Evolutionary conservation across 2,888 invertebrate species (phyloP), one percentile per base, ranked within the genome.

Genomic region (Agrilus mali): DNA sequence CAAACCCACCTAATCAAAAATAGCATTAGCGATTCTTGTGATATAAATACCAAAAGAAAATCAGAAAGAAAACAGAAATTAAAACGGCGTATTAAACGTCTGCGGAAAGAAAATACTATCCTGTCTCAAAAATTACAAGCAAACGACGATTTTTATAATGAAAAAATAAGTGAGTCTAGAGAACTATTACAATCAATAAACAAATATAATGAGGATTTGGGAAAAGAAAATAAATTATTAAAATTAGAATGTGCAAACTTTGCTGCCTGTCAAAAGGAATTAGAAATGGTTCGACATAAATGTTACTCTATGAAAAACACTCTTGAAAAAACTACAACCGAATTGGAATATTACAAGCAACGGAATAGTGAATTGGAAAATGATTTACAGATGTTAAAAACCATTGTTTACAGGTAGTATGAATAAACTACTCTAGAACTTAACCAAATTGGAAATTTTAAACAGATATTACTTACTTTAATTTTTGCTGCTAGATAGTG

Each of bases 351-450:
- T 53, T 62, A 74, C 12, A 64, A 70, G 33, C 71, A 70, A 1
- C 72, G 74, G 32, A 82, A 80, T 57, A 57, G 64, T 8, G 70
- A 77, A 22, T 61, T 82, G 2, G 71, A 68, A 38, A 77, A 78
- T 50, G 87, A 88, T 56, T 70, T 85, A 59, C 70, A 72, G 38
- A 80, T 86, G 60, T 65, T 87, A 46, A 87, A 88, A 63, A 83
- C 80, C 51, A 75, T 87, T 0, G 74, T 87, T 5, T 86, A 83
- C 55, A 27, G 27, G 27, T 27, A 27, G 2, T 6, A 27, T 10
- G 10, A 4, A 27, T 27, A 20, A 20, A 20, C 5, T 20, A 2
- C 4, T 20, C 20, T 20, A n/a, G n/a, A n/a, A n/a, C n/a, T n/a
- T n/a, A n/a, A n/a, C n/a, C n/a, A n/a, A n/a, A n/a, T n/a, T n/a